A percentile compares a stretch with the other conserved stretches of the same genome.
Conservation (phyloP, 2,888 invertebrate species). For the Eulithis testata region DNA sequence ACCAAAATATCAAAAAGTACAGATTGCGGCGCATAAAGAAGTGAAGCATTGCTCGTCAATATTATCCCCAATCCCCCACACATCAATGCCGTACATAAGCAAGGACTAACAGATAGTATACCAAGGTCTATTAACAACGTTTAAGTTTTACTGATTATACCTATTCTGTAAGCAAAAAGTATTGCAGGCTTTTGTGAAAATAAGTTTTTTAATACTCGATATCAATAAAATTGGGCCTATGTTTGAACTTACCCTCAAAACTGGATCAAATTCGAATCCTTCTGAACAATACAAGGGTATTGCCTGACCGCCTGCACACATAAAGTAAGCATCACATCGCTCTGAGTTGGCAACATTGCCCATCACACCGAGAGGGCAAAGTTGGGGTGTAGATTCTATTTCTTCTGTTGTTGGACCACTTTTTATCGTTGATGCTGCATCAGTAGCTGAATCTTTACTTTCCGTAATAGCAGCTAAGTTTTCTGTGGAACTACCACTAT, state of each 20-base stretch:
- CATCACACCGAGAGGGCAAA: conserved; percentile 44
- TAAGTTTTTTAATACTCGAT: too few relatives aligned
- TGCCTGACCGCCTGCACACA: conserved; percentile 42
- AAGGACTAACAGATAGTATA: too few relatives aligned
- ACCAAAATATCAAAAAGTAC: too few relatives aligned
- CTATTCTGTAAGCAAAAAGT: too few relatives aligned
- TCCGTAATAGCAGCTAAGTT: background rate
- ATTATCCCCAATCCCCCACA: too few relatives aligned
- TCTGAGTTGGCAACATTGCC: conserved; percentile 48
- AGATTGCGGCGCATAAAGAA: too few relatives aligned
- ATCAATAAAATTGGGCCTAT: background rate
- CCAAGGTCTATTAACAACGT: too few relatives aligned
- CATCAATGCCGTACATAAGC: too few relatives aligned
- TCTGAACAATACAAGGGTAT: conserved; percentile 39
- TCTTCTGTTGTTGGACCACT: background rate
- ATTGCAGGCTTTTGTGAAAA: too few relatives aligned
- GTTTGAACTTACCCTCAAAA: conserved; percentile 37
- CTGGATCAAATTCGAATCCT: conserved; percentile 42
- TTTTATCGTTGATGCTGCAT: background rate
- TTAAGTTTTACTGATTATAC: too few relatives aligned
- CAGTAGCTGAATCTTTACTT: background rate
- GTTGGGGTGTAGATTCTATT: background rate
- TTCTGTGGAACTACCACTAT: background rate
- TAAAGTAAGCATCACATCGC: conserved; percentile 47
- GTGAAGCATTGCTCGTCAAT: too few relatives aligned